Percentiles rank a stretch among this genome's conserved stretches.
These are phyloP conservation scores for Ceriagrion tenellum DNA, from an alignment of 2,888 invertebrate species.

Conservation along the genomic window DNA sequence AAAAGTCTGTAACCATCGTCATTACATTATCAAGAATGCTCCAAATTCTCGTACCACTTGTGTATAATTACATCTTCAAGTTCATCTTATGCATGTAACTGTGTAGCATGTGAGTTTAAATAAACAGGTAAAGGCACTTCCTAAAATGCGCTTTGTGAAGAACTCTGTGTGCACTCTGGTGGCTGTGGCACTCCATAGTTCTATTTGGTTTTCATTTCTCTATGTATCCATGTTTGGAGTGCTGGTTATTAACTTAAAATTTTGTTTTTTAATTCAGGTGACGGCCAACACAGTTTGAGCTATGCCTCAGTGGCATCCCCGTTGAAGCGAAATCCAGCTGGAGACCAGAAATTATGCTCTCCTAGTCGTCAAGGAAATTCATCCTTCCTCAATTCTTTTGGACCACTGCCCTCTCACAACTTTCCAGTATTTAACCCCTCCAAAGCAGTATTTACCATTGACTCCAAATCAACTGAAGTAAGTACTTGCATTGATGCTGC, in stretches of 20 bases:
- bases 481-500: constrained; percentile 68
- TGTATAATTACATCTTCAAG: too few species aligned
- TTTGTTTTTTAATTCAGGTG: constrained; percentile 73
- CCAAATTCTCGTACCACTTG: too few species aligned
- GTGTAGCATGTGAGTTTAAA: too few species aligned
- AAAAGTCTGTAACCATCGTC: too few species aligned
- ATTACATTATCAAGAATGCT: too few species aligned
- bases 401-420: constrained; percentile 79
- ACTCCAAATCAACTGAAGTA: constrained; percentile 83
- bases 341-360: constrained; percentile 76
- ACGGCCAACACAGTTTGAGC: constrained; percentile 76
- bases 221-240: neutral
- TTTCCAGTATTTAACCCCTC: constrained; percentile 81
- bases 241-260: neutral
- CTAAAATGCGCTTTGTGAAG: too few species aligned
- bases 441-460: constrained; percentile 85
- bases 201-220: neutral
- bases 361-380: constrained; percentile 73
- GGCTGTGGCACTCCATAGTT: too few species aligned
- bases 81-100: too few species aligned
- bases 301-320: constrained; percentile 74
- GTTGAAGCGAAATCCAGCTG: constrained; percentile 69
- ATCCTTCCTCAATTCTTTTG: constrained; percentile 76
- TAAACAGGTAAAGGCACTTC: too few species aligned
- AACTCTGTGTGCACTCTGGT: too few species aligned